These are phyloP conservation scores for Antitype chi DNA, from an alignment of 2,888 invertebrate genomes.

Conservation along the genomic window DNA sequence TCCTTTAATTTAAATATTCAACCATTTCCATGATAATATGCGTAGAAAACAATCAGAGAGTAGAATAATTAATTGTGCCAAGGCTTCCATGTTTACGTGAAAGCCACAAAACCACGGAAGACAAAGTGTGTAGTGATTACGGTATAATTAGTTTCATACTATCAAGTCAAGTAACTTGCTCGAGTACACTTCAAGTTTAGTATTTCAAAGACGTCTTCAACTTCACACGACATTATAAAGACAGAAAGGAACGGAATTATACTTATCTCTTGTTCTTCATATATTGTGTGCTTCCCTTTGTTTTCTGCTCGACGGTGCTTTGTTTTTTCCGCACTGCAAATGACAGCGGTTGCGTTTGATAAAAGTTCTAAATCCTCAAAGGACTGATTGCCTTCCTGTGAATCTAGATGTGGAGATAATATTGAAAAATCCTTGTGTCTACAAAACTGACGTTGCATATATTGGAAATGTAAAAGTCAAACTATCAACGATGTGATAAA, in stretches of 20 bases:
- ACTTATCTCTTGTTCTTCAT: not conserved
- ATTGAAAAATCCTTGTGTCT: not conserved
- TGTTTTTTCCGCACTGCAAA: conserved; percentile 25
- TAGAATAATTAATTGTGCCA: conserved; percentile 49
- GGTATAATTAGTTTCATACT: conserved; percentile 32
- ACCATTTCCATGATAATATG: conserved; percentile 24
- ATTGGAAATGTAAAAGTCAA: not conserved
- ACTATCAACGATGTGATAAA: not conserved
- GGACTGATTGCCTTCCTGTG: conserved; percentile 9
- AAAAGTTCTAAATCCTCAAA: conserved; percentile 21
- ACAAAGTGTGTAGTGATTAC: conserved; percentile 14
- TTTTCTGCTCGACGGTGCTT: conserved; percentile 13
- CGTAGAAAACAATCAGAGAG: conserved; percentile 33
- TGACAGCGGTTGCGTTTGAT: conserved; percentile 27
- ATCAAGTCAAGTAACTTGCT: not conserved
- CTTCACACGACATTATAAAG: not conserved
- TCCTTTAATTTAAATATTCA: conserved; percentile 21
- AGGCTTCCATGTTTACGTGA: conserved; percentile 31
- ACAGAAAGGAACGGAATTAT: not conserved
- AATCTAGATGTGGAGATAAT: not conserved
- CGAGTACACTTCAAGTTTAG: conserved; percentile 12
- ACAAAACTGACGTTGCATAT: not conserved
- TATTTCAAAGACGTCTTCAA: conserved; percentile 27
- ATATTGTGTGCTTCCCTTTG: conserved; percentile 3
- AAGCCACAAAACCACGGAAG: conserved; percentile 21